A percentile compares a stretch with the other conserved stretches of the same genome.
Conservation (phyloP, 2,113 vertebrate genomes). For the Bos indicus region DNA sequence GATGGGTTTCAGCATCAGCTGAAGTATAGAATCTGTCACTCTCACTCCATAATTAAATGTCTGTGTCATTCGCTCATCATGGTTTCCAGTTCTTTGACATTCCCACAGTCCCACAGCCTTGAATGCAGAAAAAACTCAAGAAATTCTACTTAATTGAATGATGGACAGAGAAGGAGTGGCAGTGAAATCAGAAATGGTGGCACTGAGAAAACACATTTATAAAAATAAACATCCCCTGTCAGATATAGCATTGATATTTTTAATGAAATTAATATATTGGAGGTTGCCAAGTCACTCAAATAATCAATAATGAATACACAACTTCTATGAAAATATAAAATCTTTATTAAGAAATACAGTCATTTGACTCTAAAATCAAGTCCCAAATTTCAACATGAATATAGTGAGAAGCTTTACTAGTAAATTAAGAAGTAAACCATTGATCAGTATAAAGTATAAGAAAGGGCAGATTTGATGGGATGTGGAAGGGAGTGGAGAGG, state of each 20-base stretch:
- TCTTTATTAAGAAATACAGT: neutral
- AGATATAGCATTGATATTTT: neutral
- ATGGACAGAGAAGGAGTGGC: neutral
- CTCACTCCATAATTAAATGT: neutral
- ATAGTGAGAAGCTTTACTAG: neutral
- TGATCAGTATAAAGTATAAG: neutral
- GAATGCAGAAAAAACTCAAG: neutral
- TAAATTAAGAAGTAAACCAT: neutral
- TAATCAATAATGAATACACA: neutral
- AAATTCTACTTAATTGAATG: neutral
- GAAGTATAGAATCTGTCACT: neutral
- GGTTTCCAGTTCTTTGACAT: neutral
- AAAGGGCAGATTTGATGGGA: neutral
- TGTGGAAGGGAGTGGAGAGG: neutral
- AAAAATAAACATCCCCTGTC: neutral
- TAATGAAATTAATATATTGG: neutral
- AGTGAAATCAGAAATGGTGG: neutral
- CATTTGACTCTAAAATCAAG: neutral
- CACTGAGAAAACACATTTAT: neutral
- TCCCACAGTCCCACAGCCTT: neutral
- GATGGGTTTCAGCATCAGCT: neutral
- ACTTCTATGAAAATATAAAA: neutral
- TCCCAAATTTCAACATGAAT: neutral
- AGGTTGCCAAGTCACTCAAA: neutral
- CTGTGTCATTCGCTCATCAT: neutral